Evolutionary conservation across 2,113 vertebrate species (phyloP), one percentile per base, ranked within the genome.

Genomic region (Malaclemys terrapin): DNA sequence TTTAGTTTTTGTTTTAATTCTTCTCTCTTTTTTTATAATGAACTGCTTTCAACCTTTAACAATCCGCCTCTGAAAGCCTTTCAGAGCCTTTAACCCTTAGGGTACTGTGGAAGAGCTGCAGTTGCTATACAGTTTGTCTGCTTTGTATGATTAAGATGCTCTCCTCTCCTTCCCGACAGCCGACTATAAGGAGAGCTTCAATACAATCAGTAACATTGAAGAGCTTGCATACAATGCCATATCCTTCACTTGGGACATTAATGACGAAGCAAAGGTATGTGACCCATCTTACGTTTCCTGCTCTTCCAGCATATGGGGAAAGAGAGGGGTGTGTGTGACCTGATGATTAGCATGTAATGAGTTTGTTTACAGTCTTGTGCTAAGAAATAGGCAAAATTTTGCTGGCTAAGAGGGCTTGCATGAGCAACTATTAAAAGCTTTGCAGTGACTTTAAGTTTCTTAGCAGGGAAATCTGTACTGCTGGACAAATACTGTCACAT

Each of bases 171-270:
- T 75, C 84, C n/a, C 84, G 54, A 82, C 96, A 99, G 99, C 99
- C 53, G 99, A 99, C 97, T 99, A 99, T 96, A 99, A 99, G 97
- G 99, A 99, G 97, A 99, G 99, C 98, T 99, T 99, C 98, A 99
- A 99, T 94, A 99, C 99, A 75, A 99, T 99, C 91, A 99, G 99
- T 89, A 99, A 99, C 98, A 99, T 99, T 1, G 99, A 99, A 94
- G 99, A 99, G 98, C 99, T 99, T 0, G 99, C 99, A 0, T 99
- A 99, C 91, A 99, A 99, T 0, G 99, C 99, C 97, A 99, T 99
- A 93, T 99, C 99, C 93, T 99, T 99, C 98, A 99, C 99, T 78
- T 99, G 99, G 99, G 99, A 99, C 98, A 99, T 99, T 93, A 99
- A 99, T 0, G 99, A 99, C 78, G 99, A 99, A 97, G 99, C 99